Evolutionary conservation across 2,113 vertebrate species (phyloP).

Genomic region (Ictalurus furcatus): DNA sequence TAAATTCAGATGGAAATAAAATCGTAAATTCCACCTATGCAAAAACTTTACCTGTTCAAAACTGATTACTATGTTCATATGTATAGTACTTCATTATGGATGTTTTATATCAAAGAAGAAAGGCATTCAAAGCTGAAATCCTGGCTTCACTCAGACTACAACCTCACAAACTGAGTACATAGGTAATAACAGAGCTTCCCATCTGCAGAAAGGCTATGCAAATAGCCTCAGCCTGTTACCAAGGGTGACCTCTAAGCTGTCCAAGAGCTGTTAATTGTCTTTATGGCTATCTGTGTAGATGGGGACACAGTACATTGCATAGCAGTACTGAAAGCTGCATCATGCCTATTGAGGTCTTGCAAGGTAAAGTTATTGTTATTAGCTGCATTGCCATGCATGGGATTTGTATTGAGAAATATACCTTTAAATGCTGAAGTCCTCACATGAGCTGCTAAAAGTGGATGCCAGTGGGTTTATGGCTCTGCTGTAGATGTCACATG

Average conservation of each 20-base stretch:
- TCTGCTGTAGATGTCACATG: slow-evolving; percentile 34
- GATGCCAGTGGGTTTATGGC: slow-evolving; percentile 36
- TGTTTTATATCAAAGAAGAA: slow-evolving; percentile 18
- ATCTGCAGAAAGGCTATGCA: slow-evolving; percentile 39
- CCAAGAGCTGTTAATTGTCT: slow-evolving; percentile 51
- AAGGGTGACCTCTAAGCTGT: slow-evolving; percentile 52
- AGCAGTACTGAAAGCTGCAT: slow-evolving; percentile 24
- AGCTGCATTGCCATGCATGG: not conserved
- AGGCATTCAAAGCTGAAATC: slow-evolving; percentile 19
- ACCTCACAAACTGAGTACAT: slow-evolving; percentile 26
- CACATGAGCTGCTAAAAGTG: slow-evolving; percentile 18
- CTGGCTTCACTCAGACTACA: slow-evolving; percentile 20
- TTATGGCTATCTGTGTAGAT: slow-evolving; percentile 45
- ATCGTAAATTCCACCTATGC: not conserved
- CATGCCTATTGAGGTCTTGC: not conserved
- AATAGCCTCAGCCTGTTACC: slow-evolving; percentile 40
- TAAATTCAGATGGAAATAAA: slow-evolving; percentile 5
- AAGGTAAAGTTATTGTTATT: not conserved
- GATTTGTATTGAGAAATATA: slow-evolving; percentile 15
- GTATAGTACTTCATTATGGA: not conserved
- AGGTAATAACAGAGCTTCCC: slow-evolving; percentile 15
- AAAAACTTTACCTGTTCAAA: slow-evolving; percentile 1
- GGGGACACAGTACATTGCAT: not conserved
- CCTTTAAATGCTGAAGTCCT: slow-evolving; percentile 4
- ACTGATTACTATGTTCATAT: not conserved